Base-by-base conservation (phyloP, 2,797 vertebrate genomes). In the Gambelia wislizenii region DNA sequence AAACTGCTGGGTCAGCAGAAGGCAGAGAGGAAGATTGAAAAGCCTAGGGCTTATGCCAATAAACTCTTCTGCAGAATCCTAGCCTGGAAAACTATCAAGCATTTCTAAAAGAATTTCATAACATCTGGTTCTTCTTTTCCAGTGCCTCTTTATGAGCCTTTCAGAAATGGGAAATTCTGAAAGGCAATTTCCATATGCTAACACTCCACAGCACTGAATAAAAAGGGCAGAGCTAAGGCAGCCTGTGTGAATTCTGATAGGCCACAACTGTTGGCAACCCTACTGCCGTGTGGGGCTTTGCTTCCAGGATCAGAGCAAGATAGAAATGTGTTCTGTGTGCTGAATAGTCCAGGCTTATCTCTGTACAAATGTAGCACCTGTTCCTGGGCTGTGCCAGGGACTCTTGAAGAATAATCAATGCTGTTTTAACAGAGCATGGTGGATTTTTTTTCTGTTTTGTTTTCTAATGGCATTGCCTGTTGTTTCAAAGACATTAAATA, bases 71-170 rank as follows among this genome's bases (percentile, higher is more conserved):
- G 91, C 83, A 91, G 90, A 86, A 91, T 91, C 92, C 87, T 89
- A 90, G 89, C 70, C 87, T 96, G 92, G 94, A 93, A 95, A 93
- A 89, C 84, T 90, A 90, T 92, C 92, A 95, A 94, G 87, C 81
- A 94, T 89, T 95, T 93, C 95, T 88, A 90, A 86, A 89, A 89
- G 93, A 93, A 83, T 93, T 95, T 94, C 88, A 86, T 92, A 92
- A 93, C 94, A 94, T 95, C 95, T 95, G 91, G 69, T 92, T 91
- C 90, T 92, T 94, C 94, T 91, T 93, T 89, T 88, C 86, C 87
- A 27, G 14, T 90, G 91, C 85, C 91, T 75, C 33, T 88, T 82
- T 80, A 92, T 92, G 89, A 90, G 89, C 91, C 36, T 59, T 93
- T 70, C 88, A 87, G 89, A 94, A 96, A 92, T 89, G 91, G 88